These are phyloP conservation scores for Cyphomyrus plagiostoma DNA, from an alignment of 2,113 vertebrate genomes.

Conservation along the genomic window DNA sequence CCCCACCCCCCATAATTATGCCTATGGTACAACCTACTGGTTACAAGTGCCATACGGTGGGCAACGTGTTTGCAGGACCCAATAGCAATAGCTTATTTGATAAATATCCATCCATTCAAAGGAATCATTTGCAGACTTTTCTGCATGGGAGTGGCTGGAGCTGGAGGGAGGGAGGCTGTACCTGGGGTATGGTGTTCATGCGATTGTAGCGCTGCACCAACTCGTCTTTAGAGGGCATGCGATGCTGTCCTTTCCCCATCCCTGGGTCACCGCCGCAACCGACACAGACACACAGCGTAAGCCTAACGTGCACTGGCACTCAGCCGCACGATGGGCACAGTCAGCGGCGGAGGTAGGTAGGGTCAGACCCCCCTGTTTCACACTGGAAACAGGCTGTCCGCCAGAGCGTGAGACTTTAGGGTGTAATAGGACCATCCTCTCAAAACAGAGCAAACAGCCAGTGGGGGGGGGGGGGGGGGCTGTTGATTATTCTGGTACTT, in stretches of 20 bases:
- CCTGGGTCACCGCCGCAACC: conserved; percentile 58
- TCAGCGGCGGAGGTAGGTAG: background rate
- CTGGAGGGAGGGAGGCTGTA: conserved; percentile 40
- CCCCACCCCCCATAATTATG: too few species aligned
- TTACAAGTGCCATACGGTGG: background rate
- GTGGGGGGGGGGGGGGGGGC: background rate
- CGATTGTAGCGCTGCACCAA: conserved; percentile 95
- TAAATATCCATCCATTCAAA: background rate
- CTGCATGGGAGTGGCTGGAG: background rate
- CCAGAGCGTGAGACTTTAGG: background rate
- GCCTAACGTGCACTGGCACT: background rate
- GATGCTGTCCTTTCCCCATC: conserved; percentile 99
- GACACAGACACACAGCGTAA: conserved; percentile 1
- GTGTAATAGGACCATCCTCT: background rate
- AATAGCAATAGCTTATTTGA: background rate
- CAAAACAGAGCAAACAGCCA: background rate
- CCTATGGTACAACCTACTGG: background rate
- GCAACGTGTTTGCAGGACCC: background rate
- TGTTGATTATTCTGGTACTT: background rate
- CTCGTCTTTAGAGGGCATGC: conserved; percentile 98
- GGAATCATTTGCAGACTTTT: background rate
- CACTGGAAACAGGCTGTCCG: background rate
- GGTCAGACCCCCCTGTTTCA: background rate
- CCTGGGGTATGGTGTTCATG: conserved; percentile 98
- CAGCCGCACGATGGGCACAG: background rate